Base-by-base conservation (phyloP, 1,140 invertebrate species). In the Caerostris darwini region DNA sequence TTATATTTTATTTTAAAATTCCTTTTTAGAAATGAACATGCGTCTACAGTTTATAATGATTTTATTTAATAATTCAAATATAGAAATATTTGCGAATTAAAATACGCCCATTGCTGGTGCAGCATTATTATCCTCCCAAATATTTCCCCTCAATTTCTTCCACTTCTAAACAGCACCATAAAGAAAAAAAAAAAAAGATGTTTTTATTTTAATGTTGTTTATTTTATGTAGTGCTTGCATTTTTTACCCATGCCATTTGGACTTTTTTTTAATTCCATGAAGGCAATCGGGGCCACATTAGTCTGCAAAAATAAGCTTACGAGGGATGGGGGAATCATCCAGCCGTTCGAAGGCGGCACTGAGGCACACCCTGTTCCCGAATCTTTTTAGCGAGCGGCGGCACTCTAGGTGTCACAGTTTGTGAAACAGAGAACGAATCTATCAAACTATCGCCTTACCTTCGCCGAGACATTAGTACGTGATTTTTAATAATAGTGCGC, bases 391-490 rank as follows among this genome's bases (percentile, higher is more conserved):
- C 64, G 34, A 71, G 7, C 5, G 19, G 57, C 69, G 64, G 50
- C 56, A 34, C 67, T 77, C 67, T 57, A 90, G 88, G 88, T 90
- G 88, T 90, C 88, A 69, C 88, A 90, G 88, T 90, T 90, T 53
- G 88, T 58, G 54, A 50, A 71, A 71, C 58, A n/a, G 54, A 50
- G 2, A 50, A 58, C 17, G 54, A 71, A 90, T 90, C 88, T 77
- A 77, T 90, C 88, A 90, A 67, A 77, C 50, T 90, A 90, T 90
- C 88, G 64, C 88, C 88, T 90, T 90, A 56, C 88, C 8, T 12
- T 19, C 53, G 50, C 53, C 7, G 12, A 17, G 86, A 61, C 86
- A 88, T 64, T 61, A 88, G n/a, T 85, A n/a, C 59, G 58, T 19
- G 34, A 58, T 64, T 53, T 64, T 61, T 88, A 64, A 88, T 88